Percentiles rank a stretch among this genome's conserved stretches.
Conservation (phyloP, 1,140 invertebrate species). For the Littorina saxatilis region DNA sequence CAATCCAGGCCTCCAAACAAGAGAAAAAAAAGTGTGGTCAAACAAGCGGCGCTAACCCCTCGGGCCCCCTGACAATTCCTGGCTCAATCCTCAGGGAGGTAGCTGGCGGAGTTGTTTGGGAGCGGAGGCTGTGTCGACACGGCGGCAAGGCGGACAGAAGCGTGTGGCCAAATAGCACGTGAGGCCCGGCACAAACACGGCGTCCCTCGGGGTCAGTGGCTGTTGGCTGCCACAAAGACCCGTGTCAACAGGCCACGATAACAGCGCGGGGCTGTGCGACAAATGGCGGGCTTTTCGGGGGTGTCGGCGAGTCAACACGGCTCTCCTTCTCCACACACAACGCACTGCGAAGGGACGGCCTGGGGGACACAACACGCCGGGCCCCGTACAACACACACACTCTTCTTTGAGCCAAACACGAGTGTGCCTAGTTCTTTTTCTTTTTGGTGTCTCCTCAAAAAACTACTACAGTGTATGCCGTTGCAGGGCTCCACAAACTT, state of each 20-base stretch:
- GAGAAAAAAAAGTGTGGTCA: not conserved
- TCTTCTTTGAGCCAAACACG: no score
- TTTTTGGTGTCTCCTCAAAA: no score
- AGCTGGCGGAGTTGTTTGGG: not conserved
- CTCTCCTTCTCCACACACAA: not conserved
- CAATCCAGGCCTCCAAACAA: no score
- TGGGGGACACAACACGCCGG: not conserved
- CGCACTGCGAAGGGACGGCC: not conserved
- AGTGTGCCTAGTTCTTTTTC: no score
- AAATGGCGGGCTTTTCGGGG: not conserved
- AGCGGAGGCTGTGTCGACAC: not conserved
- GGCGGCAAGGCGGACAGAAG: not conserved
- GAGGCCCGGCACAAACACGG: not conserved
- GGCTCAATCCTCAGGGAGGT: not conserved
- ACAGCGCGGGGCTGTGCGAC: not conserved
- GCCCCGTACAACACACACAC: no score
- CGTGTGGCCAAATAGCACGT: slow-evolving; percentile 11
- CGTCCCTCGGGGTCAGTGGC: not conserved
- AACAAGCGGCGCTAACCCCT: not conserved
- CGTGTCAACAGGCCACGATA: not conserved
- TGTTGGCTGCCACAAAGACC: not conserved
- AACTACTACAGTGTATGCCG: no score
- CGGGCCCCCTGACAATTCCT: not conserved
- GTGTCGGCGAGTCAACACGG: not conserved
- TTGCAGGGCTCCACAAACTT: no score